Evolutionary conservation across 2,888 invertebrate genomes (phyloP).

Genomic region (Pseudeuparius sepicola): DNA sequence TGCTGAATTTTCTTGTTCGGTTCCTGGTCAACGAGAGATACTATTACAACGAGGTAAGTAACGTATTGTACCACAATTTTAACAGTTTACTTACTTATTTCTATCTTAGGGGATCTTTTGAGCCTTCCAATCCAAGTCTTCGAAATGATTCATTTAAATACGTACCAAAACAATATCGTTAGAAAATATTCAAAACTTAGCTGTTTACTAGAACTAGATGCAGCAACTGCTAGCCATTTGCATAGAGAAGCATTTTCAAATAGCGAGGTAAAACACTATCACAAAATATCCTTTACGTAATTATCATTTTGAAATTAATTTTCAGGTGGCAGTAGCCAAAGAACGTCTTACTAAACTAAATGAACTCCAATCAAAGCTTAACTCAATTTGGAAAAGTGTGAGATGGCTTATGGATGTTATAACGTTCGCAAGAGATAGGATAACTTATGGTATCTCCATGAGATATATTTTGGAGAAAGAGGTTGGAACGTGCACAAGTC

Average conservation of each 20-base stretch:
- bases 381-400: constrained; percentile 84
- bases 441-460: constrained; percentile 35
- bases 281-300: no score
- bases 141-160: constrained; percentile 89
- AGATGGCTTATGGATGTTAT: constrained; percentile 97
- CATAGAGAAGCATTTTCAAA: constrained; percentile 93
- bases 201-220: constrained; percentile 86
- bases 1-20: constrained; percentile 85
- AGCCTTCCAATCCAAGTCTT: constrained; percentile 81
- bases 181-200: constrained; percentile 87
- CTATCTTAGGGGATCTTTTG: constrained; percentile 73
- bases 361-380: constrained; percentile 76
- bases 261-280: no score
- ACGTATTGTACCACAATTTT: no score
- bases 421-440: constrained; percentile 80
- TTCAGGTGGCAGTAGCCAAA: constrained; percentile 75
- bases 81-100: no score
- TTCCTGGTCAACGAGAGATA: constrained; percentile 77
- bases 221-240: constrained; percentile 82
- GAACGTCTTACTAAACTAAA: constrained; percentile 73
- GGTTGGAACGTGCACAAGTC: constrained; percentile 30
- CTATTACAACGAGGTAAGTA: constrained; percentile 74
- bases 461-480: constrained; percentile 41
- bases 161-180: constrained; percentile 86
- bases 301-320: no score